Percentiles rank a stretch among this genome's conserved stretches.
Conservation (phyloP, 2,113 vertebrate genomes). For the Ahaetulla prasina region DNA sequence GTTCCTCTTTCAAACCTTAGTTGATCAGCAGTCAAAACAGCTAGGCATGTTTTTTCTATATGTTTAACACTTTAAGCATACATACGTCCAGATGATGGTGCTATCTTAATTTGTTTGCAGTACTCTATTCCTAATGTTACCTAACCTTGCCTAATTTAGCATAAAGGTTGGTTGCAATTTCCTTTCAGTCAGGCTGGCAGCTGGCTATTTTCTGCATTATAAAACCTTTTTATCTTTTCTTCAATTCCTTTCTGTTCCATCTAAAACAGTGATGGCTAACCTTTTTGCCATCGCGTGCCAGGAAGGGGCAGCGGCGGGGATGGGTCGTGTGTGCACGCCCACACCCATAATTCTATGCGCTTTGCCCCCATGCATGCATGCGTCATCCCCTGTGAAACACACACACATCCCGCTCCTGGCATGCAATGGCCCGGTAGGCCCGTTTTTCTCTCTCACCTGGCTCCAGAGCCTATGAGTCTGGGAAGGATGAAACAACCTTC, state of each 20-base stretch:
- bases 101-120: neutral
- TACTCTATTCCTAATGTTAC: neutral
- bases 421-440: too few relatives aligned
- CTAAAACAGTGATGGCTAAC: too few relatives aligned
- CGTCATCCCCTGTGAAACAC: too few relatives aligned
- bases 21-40: neutral
- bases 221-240: neutral
- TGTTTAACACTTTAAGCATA: neutral
- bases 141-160: neutral
- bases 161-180: neutral
- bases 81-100: neutral
- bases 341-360: too few relatives aligned
- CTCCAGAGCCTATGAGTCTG: too few relatives aligned
- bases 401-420: too few relatives aligned
- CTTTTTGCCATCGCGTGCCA: too few relatives aligned
- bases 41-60: neutral
- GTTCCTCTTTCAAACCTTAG: neutral
- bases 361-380: too few relatives aligned
- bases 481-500: too few relatives aligned
- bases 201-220: neutral
- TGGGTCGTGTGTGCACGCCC: too few relatives aligned
- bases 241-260: neutral
- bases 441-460: too few relatives aligned
- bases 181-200: neutral
- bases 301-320: too few relatives aligned